Evolutionary conservation across 2,113 vertebrate species (phyloP).

Genomic region (Gavialis gangeticus): DNA sequence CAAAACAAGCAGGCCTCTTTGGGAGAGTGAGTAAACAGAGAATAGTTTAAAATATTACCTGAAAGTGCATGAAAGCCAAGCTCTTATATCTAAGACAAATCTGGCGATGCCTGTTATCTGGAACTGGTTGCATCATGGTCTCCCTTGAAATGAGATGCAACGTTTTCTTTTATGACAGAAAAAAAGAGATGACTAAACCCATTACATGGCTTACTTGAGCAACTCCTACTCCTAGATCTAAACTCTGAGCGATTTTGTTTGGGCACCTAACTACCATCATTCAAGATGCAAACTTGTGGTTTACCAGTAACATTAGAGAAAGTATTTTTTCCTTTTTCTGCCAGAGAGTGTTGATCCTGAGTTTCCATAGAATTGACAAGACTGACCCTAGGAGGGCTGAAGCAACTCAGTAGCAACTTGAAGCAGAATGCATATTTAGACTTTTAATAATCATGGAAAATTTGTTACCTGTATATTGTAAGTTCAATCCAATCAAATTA

Average conservation of each 20-base stretch:
- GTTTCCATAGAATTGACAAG: neutral
- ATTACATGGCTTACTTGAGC: constrained; percentile 25
- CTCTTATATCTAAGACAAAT: neutral
- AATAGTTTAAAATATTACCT: neutral
- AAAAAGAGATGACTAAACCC: neutral
- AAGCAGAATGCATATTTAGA: neutral
- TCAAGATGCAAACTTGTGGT: neutral
- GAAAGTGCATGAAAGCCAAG: neutral
- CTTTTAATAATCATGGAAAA: neutral
- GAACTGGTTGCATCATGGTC: neutral
- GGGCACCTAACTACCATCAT: neutral
- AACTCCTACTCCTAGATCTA: neutral
- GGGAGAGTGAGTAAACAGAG: neutral
- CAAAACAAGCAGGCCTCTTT: neutral
- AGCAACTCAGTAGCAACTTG: neutral
- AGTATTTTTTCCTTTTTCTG: neutral
- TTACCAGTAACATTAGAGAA: neutral
- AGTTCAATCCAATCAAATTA: neutral
- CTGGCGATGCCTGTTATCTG: neutral
- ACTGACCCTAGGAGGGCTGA: neutral
- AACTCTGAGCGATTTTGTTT: constrained; percentile 6
- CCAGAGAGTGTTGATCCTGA: neutral
- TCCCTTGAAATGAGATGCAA: neutral
- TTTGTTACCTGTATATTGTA: neutral
- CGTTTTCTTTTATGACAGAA: neutral